Percentiles rank a stretch among this genome's conserved stretches.
These are phyloP conservation scores for Opisthocomus hoazin DNA, from an alignment of 2,113 vertebrate genomes.

Conservation along the genomic window DNA sequence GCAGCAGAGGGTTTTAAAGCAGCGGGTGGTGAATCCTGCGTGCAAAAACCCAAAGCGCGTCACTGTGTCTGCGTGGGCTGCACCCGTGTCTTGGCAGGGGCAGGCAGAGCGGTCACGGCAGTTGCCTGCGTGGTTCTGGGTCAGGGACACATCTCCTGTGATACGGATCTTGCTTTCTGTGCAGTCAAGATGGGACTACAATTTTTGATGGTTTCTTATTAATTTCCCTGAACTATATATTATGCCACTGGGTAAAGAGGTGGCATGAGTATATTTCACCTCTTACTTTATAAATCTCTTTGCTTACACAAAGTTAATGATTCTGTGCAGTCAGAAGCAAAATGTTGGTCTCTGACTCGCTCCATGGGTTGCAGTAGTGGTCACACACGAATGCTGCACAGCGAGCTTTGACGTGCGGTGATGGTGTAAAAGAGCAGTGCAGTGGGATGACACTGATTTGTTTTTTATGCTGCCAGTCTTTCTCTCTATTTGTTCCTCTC, in stretches of 20 bases:
- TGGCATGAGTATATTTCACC: not conserved
- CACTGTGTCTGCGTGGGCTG: too few species aligned
- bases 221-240: not conserved
- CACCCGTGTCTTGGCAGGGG: too few species aligned
- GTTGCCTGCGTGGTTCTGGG: not conserved
- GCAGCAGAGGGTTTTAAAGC: not conserved
- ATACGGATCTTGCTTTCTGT: accelerated
- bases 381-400: accelerated
- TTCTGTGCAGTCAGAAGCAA: not conserved
- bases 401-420: not conserved
- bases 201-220: not conserved
- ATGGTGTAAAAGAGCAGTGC: not conserved
- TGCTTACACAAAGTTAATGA: not conserved
- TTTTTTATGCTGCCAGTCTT: not conserved
- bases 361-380: not conserved
- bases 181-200: too few species aligned
- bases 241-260: not conserved
- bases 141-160: not conserved
- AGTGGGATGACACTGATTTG: not conserved
- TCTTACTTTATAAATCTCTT: not conserved
- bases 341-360: not conserved
- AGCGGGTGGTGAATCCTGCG: not conserved
- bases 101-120: not conserved
- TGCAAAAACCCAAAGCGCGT: accelerated
- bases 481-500: not conserved